Evolutionary conservation across 2,113 vertebrate species (phyloP), one percentile per base, ranked within the genome.

Genomic region (Pollimyrus isidori): DNA sequence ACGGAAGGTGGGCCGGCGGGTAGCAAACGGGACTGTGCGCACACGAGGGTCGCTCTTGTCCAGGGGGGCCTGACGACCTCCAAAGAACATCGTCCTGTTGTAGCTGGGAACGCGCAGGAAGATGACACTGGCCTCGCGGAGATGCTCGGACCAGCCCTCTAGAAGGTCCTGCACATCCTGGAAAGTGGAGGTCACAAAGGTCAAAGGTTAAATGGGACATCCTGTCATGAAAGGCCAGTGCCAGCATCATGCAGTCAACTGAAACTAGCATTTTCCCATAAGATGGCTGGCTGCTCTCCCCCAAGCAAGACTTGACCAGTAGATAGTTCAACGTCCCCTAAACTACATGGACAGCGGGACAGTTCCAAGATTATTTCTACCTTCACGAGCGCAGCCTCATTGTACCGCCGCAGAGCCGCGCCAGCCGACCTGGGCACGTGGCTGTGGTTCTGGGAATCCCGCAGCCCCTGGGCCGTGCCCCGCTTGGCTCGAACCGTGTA

Each of bases 81-180:
- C 92, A 0, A 97, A 97, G 89, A 99, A 97, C 80, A 97, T 95
- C 0, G 88, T 93, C 49, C 93, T 96, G 91, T 96, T 97, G 92
- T 97, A 97, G 88, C 92, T 95, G 0, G 97, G 97, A 0, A 94
- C 96, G 11, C 95, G 96, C 10, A 99, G 90, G 62, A 98, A 97
- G 92, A 99, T 94, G 7, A 93, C 95, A 86, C 95, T 94, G 65
- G 98, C 97, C 89, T 95, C 95, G 10, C 73, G 92, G 89, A 99
- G 92, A 30, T 96, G 94, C 88, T 96, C 94, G 0, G 94, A 91
- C 98, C 98, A 99, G 89, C 89, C 93, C 90, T 94, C 91, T 90
- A 99, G 93, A 88, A 99, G 95, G n/a, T 99, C 96, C 91, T 97
- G 96, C 90, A 99, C 96, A 45, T 98, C 98, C 98, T 99, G 94